Percentiles rank a stretch among this genome's conserved stretches.
Conservation (phyloP, 2,113 vertebrate genomes). For the Myotis davidii region DNA sequence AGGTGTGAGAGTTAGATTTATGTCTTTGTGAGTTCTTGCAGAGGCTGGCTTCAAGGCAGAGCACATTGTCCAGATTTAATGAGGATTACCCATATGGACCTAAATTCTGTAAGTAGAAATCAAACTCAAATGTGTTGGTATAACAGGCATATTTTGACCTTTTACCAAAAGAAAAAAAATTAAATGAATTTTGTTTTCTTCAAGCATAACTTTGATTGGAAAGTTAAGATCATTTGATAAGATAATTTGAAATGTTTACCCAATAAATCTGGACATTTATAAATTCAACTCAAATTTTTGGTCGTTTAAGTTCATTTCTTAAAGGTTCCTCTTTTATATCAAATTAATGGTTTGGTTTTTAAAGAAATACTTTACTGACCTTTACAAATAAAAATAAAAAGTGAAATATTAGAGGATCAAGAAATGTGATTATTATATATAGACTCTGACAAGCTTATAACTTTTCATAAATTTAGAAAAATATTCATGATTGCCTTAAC, state of each 20-base stretch:
- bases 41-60: neutral
- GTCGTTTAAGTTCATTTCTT: conserved; percentile 10
- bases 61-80: neutral
- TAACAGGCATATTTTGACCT: neutral
- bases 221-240: neutral
- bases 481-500: neutral
- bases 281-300: conserved; percentile 33
- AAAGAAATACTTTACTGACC: neutral
- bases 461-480: conserved; percentile 32
- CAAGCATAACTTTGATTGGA: neutral
- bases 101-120: conserved; percentile 27
- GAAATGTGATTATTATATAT: neutral
- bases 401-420: neutral
- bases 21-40: neutral
- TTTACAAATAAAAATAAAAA: conserved; percentile 10
- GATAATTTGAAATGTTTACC: neutral
- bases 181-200: neutral
- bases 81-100: neutral
- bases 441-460: neutral
- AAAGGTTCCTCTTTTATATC: neutral
- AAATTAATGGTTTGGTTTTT: neutral
- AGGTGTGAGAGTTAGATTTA: neutral
- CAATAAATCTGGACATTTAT: neutral
- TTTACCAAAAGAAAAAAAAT: neutral
- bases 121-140: neutral